Percentiles rank a stretch among this genome's conserved stretches.
Conservation (phyloP, 1,140 invertebrate species). For the Leptopilina boulardi region DNA sequence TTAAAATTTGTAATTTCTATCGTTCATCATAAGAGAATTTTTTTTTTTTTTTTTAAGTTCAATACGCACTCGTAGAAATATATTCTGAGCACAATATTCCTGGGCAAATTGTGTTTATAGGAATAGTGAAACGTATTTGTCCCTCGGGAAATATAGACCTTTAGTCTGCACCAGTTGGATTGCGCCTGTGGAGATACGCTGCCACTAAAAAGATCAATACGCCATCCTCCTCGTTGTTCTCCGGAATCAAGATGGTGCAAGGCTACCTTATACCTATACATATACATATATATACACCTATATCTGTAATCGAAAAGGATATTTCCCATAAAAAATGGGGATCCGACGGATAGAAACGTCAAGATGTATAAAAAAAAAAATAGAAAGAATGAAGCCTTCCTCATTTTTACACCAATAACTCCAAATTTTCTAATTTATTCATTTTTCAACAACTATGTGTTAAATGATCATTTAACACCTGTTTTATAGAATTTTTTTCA, state of each 20-base stretch:
- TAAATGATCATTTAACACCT: not conserved
- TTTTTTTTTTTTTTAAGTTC: too few species aligned
- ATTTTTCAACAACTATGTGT: not conserved
- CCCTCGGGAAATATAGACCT: slow-evolving; percentile 76
- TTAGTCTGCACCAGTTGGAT: slow-evolving; percentile 72
- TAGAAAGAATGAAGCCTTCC: too few species aligned
- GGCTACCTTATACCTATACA: slow-evolving; percentile 57
- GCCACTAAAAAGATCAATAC: slow-evolving; percentile 77
- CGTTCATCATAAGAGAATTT: too few species aligned
- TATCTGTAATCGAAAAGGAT: slow-evolving; percentile 55
- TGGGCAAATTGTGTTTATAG: slow-evolving; percentile 75
- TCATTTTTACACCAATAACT: not conserved
- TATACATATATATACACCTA: too few species aligned
- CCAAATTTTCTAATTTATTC: slow-evolving; percentile 10
- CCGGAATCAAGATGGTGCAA: slow-evolving; percentile 69
- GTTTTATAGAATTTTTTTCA: too few species aligned
- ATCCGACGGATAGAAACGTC: slow-evolving; percentile 51
- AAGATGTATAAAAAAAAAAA: slow-evolving; percentile 20
- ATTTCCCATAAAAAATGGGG: slow-evolving; percentile 54
- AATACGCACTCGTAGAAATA: slow-evolving; percentile 55
- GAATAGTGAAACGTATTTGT: slow-evolving; percentile 74
- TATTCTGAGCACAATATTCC: slow-evolving; percentile 69
- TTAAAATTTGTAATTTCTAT: too few species aligned
- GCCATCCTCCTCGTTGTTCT: slow-evolving; percentile 69
- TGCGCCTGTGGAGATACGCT: slow-evolving; percentile 71